These are phyloP conservation scores for Apolygus lucorum DNA, from an alignment of 1,140 invertebrate species.

Conservation along the genomic window DNA sequence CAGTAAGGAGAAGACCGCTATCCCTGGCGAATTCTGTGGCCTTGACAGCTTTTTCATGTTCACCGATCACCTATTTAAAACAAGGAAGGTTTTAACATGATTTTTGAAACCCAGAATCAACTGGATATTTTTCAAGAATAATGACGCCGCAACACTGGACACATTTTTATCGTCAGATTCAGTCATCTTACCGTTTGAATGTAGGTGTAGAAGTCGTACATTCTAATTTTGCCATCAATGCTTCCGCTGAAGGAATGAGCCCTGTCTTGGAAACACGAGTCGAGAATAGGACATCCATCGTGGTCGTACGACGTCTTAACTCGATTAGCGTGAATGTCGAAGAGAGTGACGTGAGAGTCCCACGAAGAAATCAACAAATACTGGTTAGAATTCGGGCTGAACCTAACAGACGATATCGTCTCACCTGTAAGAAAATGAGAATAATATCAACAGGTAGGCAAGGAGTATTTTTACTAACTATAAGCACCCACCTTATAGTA, in stretches of 20 bases:
- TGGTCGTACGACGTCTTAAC: neutral
- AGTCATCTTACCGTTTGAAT: neutral
- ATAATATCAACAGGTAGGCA: too few species aligned
- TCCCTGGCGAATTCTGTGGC: conserved; percentile 2
- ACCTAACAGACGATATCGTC: neutral
- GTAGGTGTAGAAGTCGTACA: conserved; percentile 1
- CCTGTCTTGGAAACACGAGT: conserved; percentile 12
- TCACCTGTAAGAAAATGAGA: neutral
- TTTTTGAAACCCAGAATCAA: too few species aligned
- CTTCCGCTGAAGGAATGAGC: conserved; percentile 12
- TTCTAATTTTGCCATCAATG: conserved; percentile 1
- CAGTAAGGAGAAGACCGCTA: neutral
- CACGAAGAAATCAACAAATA: conserved; percentile 2
- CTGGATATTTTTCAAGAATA: too few species aligned
- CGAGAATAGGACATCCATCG: conserved; percentile 7
- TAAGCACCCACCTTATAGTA: too few species aligned
- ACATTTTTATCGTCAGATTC: neutral
- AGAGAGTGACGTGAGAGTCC: conserved; percentile 6
- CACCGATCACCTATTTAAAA: conserved; percentile 2
- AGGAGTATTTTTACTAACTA: too few species aligned
- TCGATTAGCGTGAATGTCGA: conserved; percentile 1
- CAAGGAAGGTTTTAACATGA: too few species aligned
- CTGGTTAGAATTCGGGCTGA: neutral
- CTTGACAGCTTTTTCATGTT: neutral
- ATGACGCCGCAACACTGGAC: too few species aligned